phyloP scores from a whole-genome alignment of 2,113 vertebrate species.

The Potamarius usumacintae region DNA sequence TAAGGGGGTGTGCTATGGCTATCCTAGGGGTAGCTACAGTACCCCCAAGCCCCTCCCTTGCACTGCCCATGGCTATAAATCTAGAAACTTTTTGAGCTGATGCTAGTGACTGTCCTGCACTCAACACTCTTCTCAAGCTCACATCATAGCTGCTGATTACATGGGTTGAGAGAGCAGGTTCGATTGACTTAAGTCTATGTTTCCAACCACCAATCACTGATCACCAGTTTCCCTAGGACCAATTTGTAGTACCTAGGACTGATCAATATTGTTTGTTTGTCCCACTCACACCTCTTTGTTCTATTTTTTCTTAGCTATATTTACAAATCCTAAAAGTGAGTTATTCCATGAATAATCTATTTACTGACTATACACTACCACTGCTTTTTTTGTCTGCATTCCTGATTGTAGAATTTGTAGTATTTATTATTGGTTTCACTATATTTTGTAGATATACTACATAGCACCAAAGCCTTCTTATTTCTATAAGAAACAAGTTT shows the following conservation, averaged over 20 bases:
- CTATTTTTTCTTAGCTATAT: not conserved
- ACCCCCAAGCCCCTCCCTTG: too few relatives aligned
- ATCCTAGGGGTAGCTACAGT: too few relatives aligned
- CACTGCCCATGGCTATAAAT: not conserved
- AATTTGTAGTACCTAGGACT: not conserved
- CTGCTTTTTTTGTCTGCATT: not conserved
- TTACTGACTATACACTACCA: not conserved
- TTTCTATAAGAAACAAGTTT: not conserved
- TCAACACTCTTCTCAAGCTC: not conserved
- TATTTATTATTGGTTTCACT: not conserved
- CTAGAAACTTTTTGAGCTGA: not conserved
- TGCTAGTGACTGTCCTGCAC: not conserved
- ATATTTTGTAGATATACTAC: not conserved
- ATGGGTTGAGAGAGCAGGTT: not conserved
- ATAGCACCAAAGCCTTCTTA: not conserved
- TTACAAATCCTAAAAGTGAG: not conserved
- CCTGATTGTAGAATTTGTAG: not conserved
- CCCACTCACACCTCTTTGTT: not conserved
- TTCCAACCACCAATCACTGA: not conserved
- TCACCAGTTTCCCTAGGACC: not conserved
- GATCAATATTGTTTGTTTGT: not conserved
- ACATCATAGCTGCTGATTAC: not conserved
- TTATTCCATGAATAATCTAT: not conserved
- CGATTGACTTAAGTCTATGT: not conserved
- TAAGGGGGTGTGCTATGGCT: too few relatives aligned